Base-by-base conservation (phyloP, 2,797 vertebrate genomes). In the Argyrosomus regius region DNA sequence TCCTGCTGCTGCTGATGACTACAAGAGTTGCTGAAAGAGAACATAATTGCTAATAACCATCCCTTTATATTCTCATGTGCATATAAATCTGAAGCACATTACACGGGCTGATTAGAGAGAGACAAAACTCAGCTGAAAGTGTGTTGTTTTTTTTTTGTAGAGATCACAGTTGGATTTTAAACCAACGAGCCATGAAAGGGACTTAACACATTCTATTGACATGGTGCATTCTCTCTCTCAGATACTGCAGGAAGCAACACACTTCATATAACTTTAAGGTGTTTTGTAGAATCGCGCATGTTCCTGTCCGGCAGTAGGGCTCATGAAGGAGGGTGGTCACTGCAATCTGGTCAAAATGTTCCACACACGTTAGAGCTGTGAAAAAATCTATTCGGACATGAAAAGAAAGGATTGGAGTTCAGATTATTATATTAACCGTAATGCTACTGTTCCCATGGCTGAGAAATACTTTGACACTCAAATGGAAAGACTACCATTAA, bases 21-120 rank as follows among this genome's bases (percentile, higher is more conserved):
- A 35, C 28, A 39, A n/a, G 11, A 39, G 48, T 52, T 35, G 22
- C 28, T 66, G 28, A 50, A 39, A 52, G 49, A 39, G 49, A 53
- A 17, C 31, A 41, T 52, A 52, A 66, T 52, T 52, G 49, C 49
- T 66, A 39, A 66, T 53, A 66, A 66, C 53, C 48, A 24, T 7
- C 6, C 11, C 24, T 52, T 35, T 52, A 16, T 39, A 65, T 22
- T 49, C 31, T 14, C 9, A 16, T 22, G 11, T 22, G 49, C 49
- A 66, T 39, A 20, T 39, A 24, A 66, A 66, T 52, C 28, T 14
- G 18, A 18, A 39, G 7, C 18, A n/a, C 26, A 50, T 35, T n/a
- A n/a, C n/a, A 50, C 17, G 10, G 14, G 10, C 16, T 16, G 10
- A 45, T 24, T 14, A 46, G 24, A 26, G 26, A 20, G 26, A 5